Base-by-base conservation (phyloP, 2,888 invertebrate species). In the Abscondita cerata region DNA sequence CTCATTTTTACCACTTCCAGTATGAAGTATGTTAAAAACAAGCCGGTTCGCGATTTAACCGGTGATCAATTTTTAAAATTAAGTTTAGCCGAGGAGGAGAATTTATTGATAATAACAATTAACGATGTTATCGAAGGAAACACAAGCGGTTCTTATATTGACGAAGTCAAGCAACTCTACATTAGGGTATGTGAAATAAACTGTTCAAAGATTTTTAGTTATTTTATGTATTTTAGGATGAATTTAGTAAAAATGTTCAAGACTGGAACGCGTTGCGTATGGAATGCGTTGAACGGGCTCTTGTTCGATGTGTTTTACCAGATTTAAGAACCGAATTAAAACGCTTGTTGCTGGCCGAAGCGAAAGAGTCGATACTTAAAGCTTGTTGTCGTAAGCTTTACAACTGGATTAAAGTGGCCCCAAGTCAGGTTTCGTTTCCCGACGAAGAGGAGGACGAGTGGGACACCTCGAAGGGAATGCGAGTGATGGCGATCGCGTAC, bases 191-290 rank as follows among this genome's bases (percentile, higher is more conserved):
- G 76, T 52, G 25, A 11, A 4, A 40, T 25, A 36, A 16, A 12
- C 16, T 20, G 20, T 20, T 25, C 33, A n/a, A 33, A 8, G 33
- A 13, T 47, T 19, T 2, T 13, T 12, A 13, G 15, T 13, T 15
- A 41, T 2, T 16, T 9, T 16, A 9, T 5, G 38, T 6, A n/a
- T 54, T 79, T 36, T 73, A 90, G 86, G 98, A 98, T 81, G 97
- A 97, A 79, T 98, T 96, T 80, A 95, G 95, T 70, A 93, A 93
- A 69, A 90, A 90, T 67, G 95, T 95, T 0, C 92, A 96, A 77
- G 95, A 96, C 70, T 99, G 99, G 99, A 99, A 99, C 81, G 87
- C 89, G 1, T 78, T 97, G 51, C 85, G 99, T 38, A 88, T 89
- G 1, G 91, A 94, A 72, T 94, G 96, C 55, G 91, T 98, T 0